A percentile compares a stretch with the other conserved stretches of the same genome.
Evolutionary conservation across 2,888 invertebrate genomes (phyloP).

Genomic region (Sialis lutaria): DNA sequence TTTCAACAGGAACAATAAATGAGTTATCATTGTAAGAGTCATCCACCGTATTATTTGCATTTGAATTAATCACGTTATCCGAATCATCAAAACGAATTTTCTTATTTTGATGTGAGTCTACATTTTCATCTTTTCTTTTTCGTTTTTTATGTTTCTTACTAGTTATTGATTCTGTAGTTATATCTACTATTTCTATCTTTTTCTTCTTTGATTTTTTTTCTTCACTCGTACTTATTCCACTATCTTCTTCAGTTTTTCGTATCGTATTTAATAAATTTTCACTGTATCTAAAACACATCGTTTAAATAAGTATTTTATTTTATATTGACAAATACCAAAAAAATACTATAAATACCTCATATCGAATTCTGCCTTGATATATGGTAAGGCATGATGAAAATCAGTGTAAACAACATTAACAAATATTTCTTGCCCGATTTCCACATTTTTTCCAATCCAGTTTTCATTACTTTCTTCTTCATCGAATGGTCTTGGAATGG

Average conservation of each 20-base stretch:
- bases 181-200: too few species aligned
- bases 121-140: too few species aligned
- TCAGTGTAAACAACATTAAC: slow-evolving; percentile 40
- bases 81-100: too few species aligned
- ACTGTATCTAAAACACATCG: background rate
- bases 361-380: slow-evolving; percentile 39
- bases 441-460: slow-evolving; percentile 38
- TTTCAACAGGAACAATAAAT: too few species aligned
- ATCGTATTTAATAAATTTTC: background rate
- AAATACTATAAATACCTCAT: background rate
- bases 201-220: slow-evolving; percentile 1
- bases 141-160: too few species aligned
- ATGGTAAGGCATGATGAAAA: slow-evolving; percentile 39
- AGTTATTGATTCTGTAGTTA: too few species aligned
- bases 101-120: too few species aligned
- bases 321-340: background rate
- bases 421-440: slow-evolving; percentile 39
- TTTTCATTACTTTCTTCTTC: slow-evolving; percentile 25
- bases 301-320: background rate
- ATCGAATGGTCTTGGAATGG: slow-evolving; percentile 37
- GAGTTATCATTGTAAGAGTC: too few species aligned
- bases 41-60: too few species aligned
- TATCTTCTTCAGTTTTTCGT: slow-evolving; percentile 8
- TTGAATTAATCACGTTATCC: too few species aligned
- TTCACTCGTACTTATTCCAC: slow-evolving; percentile 13